Conservation (phyloP, 2,113 vertebrate species). For the Progne subis region DNA sequence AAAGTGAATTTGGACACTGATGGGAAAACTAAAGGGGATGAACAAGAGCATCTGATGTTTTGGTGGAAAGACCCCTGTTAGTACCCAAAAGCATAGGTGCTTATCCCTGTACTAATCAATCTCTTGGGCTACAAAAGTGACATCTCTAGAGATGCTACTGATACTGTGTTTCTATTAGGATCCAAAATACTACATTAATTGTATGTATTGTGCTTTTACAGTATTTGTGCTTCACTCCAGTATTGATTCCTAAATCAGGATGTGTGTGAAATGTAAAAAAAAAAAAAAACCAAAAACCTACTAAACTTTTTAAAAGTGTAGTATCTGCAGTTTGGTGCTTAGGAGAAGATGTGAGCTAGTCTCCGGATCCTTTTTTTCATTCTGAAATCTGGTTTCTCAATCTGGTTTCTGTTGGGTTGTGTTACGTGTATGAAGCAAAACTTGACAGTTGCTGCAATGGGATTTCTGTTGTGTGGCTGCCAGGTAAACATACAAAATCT, state of each 20-base stretch:
- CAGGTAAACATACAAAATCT: background rate
- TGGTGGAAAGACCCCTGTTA: background rate
- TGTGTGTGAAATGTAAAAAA: background rate
- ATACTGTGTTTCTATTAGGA: background rate
- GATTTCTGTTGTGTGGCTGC: background rate
- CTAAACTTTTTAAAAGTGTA: background rate
- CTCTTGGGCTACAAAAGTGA: background rate
- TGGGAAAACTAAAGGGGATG: background rate
- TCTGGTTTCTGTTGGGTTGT: background rate
- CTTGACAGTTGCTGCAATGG: background rate
- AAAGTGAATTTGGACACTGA: background rate
- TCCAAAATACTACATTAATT: background rate
- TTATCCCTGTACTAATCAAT: accelerated
- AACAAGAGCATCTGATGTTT: background rate
- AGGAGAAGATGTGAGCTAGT: background rate
- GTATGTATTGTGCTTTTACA: background rate
- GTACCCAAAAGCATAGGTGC: background rate
- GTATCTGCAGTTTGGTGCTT: accelerated
- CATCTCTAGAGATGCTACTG: background rate
- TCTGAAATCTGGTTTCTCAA: background rate
- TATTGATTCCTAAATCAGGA: background rate
- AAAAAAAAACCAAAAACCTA: background rate
- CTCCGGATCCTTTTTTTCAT: background rate
- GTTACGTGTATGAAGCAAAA: background rate
- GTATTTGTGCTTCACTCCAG: background rate